Conservation (phyloP, 2,113 vertebrate genomes). For the Muscicapa adusta region DNA sequence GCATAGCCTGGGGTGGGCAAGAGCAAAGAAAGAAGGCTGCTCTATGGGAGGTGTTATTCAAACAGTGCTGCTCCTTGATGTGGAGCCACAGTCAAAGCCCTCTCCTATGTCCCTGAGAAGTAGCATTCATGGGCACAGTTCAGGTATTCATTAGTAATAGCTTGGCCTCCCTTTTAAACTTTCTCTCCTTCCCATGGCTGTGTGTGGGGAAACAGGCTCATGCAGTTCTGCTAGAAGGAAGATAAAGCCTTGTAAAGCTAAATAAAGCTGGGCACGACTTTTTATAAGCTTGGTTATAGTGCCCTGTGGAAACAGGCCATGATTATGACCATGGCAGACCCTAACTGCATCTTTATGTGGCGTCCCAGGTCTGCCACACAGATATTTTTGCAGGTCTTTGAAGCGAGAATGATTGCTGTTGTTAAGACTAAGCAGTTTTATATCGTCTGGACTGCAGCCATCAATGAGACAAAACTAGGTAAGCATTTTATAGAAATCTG, state of each 20-base stretch:
- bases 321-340: neutral
- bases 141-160: neutral
- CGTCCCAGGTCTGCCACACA: neutral
- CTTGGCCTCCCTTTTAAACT: neutral
- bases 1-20: neutral
- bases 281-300: conserved; percentile 32
- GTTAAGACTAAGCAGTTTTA: neutral
- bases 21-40: neutral
- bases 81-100: neutral
- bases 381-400: neutral
- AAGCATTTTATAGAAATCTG: neutral
- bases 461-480: neutral
- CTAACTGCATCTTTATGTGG: neutral
- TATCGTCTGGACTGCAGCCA: neutral
- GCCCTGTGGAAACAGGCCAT: conserved; percentile 7
- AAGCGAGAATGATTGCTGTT: neutral
- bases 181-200: neutral
- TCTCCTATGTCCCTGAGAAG: neutral
- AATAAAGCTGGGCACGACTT: neutral
- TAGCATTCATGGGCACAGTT: neutral
- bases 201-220: neutral
- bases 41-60: neutral
- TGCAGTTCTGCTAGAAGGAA: neutral
- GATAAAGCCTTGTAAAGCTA: conserved; percentile 4
- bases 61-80: neutral